Evolutionary conservation across 2,888 invertebrate species (phyloP), one percentile per base, ranked within the genome.

Genomic region (Apotomis capreana): DNA sequence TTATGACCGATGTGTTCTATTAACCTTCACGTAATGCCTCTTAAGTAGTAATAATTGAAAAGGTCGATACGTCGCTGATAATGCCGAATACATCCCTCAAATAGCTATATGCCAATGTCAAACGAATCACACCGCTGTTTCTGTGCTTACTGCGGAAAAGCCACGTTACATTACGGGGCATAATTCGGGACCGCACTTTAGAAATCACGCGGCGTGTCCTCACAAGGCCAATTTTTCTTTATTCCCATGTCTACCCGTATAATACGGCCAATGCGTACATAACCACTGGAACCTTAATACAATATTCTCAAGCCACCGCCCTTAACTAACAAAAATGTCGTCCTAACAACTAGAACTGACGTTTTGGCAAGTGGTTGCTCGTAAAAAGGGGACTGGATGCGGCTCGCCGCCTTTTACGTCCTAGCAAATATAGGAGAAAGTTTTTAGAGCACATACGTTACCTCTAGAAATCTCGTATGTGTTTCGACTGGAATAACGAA

Each of bases 271-370:
- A 67, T 46, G 40, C 54, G 49, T 57, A 62, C 51, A 51, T 57
- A 61, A 68, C 57, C 54, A 5, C 57, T 10, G 9, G 52, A 67
- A 15, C 68, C 68, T 59, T 68, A 63, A 72, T 72, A 68, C 68
- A 72, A 68, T 72, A 72, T 72, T 72, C 58, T 40, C 55, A n/a
- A 13, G 15, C 55, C 52, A 72, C 72, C 67, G 71, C 46, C 64
- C 63, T 73, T 73, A 69, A 73, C 69, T 65, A 60, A 55, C 73
- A 57, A 73, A 73, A 59, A 65, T 73, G 69, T 73, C 69, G 52
- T 46, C 52, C 37, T 37, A 40, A 63, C 69, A 64, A 73, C 73
- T 64, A 74, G 59, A 68, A 68, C 59, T 71, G 74, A 70, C 71
- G 54, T 68, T 68, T 68, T 58, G 70, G 68, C 49, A 74, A 74